These are phyloP conservation scores for Falcaria lacertinaria DNA, from an alignment of 2,888 invertebrate genomes.

Conservation along the genomic window DNA sequence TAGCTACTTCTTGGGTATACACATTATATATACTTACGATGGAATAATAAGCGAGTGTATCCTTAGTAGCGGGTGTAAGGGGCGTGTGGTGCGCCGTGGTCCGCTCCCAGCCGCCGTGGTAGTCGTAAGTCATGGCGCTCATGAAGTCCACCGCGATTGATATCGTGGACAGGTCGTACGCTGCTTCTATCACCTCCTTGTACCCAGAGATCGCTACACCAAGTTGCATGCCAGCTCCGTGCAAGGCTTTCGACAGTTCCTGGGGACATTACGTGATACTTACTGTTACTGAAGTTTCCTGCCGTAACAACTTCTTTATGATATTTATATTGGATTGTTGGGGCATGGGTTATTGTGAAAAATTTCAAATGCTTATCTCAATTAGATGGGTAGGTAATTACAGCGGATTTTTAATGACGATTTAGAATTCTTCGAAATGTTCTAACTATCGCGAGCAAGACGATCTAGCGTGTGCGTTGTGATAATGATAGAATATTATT, in stretches of 20 bases:
- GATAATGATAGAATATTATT: too few relatives aligned
- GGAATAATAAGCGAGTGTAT: conserved; percentile 87
- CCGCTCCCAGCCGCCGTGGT: conserved; percentile 93
- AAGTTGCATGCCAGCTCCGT: conserved; percentile 84
- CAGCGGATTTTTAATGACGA: too few relatives aligned
- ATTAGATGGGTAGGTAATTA: too few relatives aligned
- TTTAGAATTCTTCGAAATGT: too few relatives aligned
- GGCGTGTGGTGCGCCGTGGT: conserved; percentile 91
- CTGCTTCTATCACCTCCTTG: conserved; percentile 92
- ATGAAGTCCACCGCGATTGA: conserved; percentile 87
- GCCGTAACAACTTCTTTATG: too few relatives aligned
- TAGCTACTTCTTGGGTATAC: too few relatives aligned
- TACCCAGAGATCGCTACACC: conserved; percentile 94
- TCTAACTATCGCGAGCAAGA: too few relatives aligned
- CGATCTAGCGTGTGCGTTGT: too few relatives aligned
- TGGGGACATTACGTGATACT: conserved; percentile 36
- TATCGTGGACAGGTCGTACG: conserved; percentile 87
- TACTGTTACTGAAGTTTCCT: too few relatives aligned
- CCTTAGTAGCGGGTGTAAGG: conserved; percentile 82
- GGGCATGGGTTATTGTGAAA: too few relatives aligned
- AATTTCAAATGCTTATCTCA: too few relatives aligned
- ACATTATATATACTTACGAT: conserved; percentile 84
- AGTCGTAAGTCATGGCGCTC: conserved; percentile 93
- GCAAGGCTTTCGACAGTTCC: conserved; percentile 84
- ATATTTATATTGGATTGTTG: too few relatives aligned